These are phyloP conservation scores for Typhlichthys subterraneus DNA, from an alignment of 2,797 vertebrate genomes.

Conservation along the genomic window DNA sequence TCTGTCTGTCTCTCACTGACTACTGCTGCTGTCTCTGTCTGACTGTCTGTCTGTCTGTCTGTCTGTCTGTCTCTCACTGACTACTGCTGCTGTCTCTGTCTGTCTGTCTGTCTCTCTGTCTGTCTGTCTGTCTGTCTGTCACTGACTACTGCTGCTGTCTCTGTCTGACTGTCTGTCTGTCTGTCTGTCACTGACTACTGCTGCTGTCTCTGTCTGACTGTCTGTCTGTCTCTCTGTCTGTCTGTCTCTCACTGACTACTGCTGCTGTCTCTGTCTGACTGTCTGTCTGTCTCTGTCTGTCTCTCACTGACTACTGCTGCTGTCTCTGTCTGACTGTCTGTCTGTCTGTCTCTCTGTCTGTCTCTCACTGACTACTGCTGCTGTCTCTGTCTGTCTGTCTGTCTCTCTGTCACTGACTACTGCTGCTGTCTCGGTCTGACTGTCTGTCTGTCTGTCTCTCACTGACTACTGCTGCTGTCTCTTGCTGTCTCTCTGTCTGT, in stretches of 20 bases:
- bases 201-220: background rate
- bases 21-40: too few species aligned
- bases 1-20: too few species aligned
- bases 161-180: slow-evolving; percentile 3
- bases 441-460: background rate
- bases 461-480: background rate
- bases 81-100: background rate
- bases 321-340: too few species aligned
- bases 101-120: slow-evolving; percentile 10
- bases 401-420: too few species aligned
- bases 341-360: background rate
- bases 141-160: too few species aligned
- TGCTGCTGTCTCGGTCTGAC: background rate
- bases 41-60: too few species aligned
- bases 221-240: too few species aligned
- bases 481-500: background rate
- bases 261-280: too few species aligned
- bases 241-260: too few species aligned
- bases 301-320: too few species aligned
- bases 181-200: background rate
- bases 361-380: slow-evolving; percentile 11
- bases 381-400: slow-evolving; percentile 13
- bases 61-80: slow-evolving; percentile 16
- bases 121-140: too few species aligned
- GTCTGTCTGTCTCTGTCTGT: too few species aligned